Evolutionary conservation across 1,140 invertebrate genomes (phyloP).

Genomic region (Drosophila suzukii): DNA sequence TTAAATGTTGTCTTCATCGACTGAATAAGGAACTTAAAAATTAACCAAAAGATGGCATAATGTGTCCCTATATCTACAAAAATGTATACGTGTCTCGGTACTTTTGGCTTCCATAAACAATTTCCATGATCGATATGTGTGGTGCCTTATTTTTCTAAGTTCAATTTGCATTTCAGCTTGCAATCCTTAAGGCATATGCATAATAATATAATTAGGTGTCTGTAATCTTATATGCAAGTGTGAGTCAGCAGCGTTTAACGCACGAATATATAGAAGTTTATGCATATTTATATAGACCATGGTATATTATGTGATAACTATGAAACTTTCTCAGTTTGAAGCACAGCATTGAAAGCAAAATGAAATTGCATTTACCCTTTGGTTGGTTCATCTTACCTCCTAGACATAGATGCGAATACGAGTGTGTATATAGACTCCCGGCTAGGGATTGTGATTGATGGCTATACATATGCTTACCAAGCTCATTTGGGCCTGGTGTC

Average conservation of each 20-base stretch:
- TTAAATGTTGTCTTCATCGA: background rate
- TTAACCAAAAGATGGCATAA: background rate
- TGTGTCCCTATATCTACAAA: constrained; percentile 24
- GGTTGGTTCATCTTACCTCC: constrained; percentile 27
- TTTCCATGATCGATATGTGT: constrained; percentile 72
- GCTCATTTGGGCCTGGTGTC: constrained; percentile 37
- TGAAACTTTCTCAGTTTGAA: constrained; percentile 47
- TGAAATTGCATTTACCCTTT: constrained; percentile 62
- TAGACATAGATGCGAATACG: constrained; percentile 44
- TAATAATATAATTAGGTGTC: constrained; percentile 26
- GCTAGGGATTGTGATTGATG: constrained; percentile 23
- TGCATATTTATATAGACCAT: constrained; percentile 33
- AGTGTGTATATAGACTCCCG: constrained; percentile 26
- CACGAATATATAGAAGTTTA: constrained; percentile 52
- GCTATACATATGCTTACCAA: constrained; percentile 40
- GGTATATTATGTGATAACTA: constrained; percentile 36
- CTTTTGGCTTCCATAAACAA: constrained; percentile 45
- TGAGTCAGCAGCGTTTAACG: constrained; percentile 62
- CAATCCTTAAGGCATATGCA: constrained; percentile 63
- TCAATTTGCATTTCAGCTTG: constrained; percentile 56
- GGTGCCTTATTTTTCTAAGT: constrained; percentile 28
- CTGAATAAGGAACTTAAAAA: background rate
- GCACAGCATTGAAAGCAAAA: constrained; percentile 70
- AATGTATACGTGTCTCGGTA: background rate
- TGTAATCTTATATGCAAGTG: constrained; percentile 24